Base-by-base conservation (phyloP, 2,113 vertebrate species). In the Leucoraja erinaceus region DNA sequence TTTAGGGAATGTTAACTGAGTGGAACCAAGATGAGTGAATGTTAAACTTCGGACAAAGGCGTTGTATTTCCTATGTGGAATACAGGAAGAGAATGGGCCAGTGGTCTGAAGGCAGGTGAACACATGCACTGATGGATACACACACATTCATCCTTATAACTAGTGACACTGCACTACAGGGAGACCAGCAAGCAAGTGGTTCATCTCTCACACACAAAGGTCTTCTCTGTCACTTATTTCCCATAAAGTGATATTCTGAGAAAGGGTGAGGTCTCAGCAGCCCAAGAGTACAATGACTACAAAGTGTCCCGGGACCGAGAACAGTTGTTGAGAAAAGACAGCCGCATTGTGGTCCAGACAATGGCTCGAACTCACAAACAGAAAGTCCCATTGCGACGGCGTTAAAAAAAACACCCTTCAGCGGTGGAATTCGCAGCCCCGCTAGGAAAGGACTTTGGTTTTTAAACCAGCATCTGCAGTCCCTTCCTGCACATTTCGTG, bases 221-320 rank as follows among this genome's bases (percentile, higher is more conserved):
- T 31, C 83, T 88, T 88, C 63, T 31, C 83, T 88, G 59, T 88
- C 59, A 88, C n/a, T 88, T 63, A 56, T 88, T 88, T 63, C 83
- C 59, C 59, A 88, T 88, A 88, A 88, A 88, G 83, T 88, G 83
- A 88, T 88, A 88, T 88, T 88, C 59, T 88, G 83, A 88, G 83
- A 88, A 88, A 63, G 59, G 5, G 63, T 63, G 16, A 16, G 59
- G 12, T 66, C 83, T 66, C 12, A 88, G 31, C 83, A 88, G 61
- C 59, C 14, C 74, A 16, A 1, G 59, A 88, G 31, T 18, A 88
- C 83, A 88, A 86, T 63, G 83, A 86, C 56, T 31, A 86, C 83
- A 86, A 86, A 88, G 83, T 88, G 59, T 8, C 59, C 59, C 61
- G 5, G 61, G 33, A 5, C 83, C 83, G 14, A 88, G 1, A 88